A percentile compares a stretch with the other conserved stretches of the same genome.
Evolutionary conservation across 2,888 invertebrate genomes (phyloP).

Genomic region (Operophtera brumata): DNA sequence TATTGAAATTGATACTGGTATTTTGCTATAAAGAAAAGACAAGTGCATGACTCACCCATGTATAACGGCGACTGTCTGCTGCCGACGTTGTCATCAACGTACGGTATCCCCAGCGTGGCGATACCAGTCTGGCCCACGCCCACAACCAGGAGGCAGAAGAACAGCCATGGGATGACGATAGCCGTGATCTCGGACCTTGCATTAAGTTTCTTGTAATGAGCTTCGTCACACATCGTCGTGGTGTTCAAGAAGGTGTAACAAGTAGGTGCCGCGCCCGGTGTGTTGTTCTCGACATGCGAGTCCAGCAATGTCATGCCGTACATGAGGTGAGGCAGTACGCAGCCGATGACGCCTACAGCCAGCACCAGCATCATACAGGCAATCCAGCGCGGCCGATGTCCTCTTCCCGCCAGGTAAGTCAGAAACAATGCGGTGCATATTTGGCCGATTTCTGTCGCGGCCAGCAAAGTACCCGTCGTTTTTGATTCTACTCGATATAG

Average conservation of each 20-base stretch:
- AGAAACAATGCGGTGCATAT: conserved; percentile 93
- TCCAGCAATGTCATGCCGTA: conserved; percentile 87
- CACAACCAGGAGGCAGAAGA: conserved; percentile 91
- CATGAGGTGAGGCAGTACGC: conserved; percentile 92
- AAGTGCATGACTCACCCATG: conserved; percentile 84
- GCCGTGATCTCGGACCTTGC: conserved; percentile 88
- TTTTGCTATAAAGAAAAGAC: background rate
- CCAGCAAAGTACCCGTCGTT: conserved; percentile 93
- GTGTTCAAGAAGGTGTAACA: conserved; percentile 52
- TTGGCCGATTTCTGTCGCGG: conserved; percentile 95
- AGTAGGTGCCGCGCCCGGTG: conserved; percentile 61
- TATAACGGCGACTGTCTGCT: conserved; percentile 95
- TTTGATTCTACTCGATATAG: conserved; percentile 95
- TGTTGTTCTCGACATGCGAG: conserved; percentile 61
- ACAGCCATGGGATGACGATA: conserved; percentile 92
- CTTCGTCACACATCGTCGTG: conserved; percentile 77
- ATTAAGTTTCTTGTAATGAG: conserved; percentile 82
- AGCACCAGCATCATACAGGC: conserved; percentile 95
- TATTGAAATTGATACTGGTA: background rate
- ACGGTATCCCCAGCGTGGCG: conserved; percentile 94
- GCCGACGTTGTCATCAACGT: conserved; percentile 96
- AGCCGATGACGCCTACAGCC: conserved; percentile 91
- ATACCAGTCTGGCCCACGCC: conserved; percentile 96
- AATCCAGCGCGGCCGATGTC: conserved; percentile 96
- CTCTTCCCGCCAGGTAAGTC: conserved; percentile 94